Base-by-base conservation (phyloP, 2,888 invertebrate genomes). In the Drosophila atroscutellata region DNA sequence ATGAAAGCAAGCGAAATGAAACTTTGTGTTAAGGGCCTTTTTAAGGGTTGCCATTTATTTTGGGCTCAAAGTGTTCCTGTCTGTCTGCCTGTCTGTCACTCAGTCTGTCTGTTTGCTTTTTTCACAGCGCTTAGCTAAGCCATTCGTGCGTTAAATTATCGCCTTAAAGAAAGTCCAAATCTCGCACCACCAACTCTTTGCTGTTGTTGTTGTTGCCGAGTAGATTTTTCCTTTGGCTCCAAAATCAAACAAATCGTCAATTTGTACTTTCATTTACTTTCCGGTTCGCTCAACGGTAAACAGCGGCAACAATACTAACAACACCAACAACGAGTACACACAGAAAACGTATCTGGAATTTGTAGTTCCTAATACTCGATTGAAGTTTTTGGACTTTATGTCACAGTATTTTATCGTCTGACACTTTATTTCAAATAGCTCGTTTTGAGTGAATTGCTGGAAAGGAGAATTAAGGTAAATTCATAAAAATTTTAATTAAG, bases 241-340 rank as follows among this genome's bases (percentile, higher is more conserved):
- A 81, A 87, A 89, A 85, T 87, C 86, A 89, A 89, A 87, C 87
- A 89, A 87, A 87, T 87, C 80, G 81, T 75, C 87, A 87, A 87
- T 85, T 83, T 87, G 89, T 87, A 89, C 85, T 77, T 89, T 87
- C 87, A 86, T 83, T 86, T 89, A 85, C 83, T 84, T 81, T 77
- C 54, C 74, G 71, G 75, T 72, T 61, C 81, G 71, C 62, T 75
- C 81, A 73, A 76, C 81, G 68, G 55, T 81, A 70, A 78, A 80
- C 72, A 52, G 56, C 61, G 54, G 56, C 49, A 62, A 45, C 58
- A 64, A 58, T 52, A 65, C 45, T 42, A 62, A 52, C 52, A 49
- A 63, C 51, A 34, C 49, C 20, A 65, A 42, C 30, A 37, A 13
- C n/a, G n/a, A 28, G 1, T 37, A 8, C 54, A 55, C 37, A 2